Percentiles rank a stretch among this genome's conserved stretches.
Conservation (phyloP, 2,113 vertebrate species). For the Otis tarda region DNA sequence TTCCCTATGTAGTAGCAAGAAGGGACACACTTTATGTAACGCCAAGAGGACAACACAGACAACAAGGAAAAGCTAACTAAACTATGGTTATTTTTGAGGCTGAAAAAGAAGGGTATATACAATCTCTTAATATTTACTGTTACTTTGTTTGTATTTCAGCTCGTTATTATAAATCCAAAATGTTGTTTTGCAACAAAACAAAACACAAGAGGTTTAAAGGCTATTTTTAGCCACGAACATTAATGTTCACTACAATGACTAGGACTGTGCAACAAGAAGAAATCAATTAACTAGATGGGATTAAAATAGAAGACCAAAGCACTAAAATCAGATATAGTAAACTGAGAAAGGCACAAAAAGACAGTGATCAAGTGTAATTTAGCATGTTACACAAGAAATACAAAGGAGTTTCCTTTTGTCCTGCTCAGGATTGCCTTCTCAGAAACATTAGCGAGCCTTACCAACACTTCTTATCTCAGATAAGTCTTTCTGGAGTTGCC, state of each 20-base stretch:
- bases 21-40: fast-evolving
- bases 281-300: not conserved
- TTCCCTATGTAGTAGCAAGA: not conserved
- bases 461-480: not conserved
- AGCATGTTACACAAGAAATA: not conserved
- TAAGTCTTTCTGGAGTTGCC: not conserved
- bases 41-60: not conserved
- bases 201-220: not conserved
- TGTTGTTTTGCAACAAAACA: not conserved
- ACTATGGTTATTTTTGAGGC: not conserved
- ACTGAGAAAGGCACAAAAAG: not conserved
- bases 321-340: not conserved
- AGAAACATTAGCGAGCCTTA: not conserved
- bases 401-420: not conserved
- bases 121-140: not conserved
- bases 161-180: not conserved
- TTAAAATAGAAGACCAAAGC: not conserved
- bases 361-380: not conserved
- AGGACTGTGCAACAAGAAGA: not conserved
- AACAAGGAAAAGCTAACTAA: not conserved
- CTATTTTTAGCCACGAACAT: not conserved
- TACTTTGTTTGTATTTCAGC: not conserved
- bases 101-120: not conserved
- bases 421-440: not conserved
- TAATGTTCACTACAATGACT: not conserved